A percentile compares a stretch with the other conserved stretches of the same genome.
Evolutionary conservation across 2,113 vertebrate genomes (phyloP).

Genomic region (Heterotis niloticus): DNA sequence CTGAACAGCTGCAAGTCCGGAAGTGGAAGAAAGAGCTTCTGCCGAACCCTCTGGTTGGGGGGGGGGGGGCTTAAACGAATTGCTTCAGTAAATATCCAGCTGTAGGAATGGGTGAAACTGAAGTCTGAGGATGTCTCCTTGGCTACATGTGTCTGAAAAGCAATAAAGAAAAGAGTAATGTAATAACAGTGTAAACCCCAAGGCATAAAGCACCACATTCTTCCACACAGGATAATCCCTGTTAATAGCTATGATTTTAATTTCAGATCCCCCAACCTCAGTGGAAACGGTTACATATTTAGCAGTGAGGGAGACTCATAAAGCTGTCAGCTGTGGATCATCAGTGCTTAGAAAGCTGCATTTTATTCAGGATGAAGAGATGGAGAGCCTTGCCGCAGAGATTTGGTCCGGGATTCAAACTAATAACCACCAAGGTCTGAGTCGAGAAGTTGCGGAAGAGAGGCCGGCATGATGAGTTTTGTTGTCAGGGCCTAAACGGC

Average conservation of each 20-base stretch:
- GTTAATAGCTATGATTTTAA: conserved; percentile 19
- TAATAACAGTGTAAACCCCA: conserved; percentile 9
- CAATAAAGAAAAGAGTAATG: conserved; percentile 12
- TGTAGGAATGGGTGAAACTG: conserved; percentile 5
- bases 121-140: conserved; percentile 18
- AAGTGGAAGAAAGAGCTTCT: neutral
- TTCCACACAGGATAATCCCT: conserved; percentile 1
- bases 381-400: neutral
- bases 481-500: neutral
- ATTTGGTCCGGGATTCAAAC: conserved; percentile 12
- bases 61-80: neutral
- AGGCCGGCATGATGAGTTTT: too few relatives aligned
- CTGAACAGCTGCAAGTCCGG: too few relatives aligned
- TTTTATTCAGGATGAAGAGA: neutral
- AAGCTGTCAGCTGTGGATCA: neutral
- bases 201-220: neutral
- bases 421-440: neutral
- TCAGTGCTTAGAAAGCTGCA: neutral
- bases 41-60: neutral
- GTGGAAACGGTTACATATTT: conserved; percentile 15
- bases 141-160: conserved; percentile 5
- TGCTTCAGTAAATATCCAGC: conserved; percentile 15
- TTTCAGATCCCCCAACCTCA: conserved; percentile 11
- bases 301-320: neutral
- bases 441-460: neutral